These are phyloP conservation scores for Lasioglossum malachurum DNA, from an alignment of 2,888 invertebrate genomes.

Conservation along the genomic window DNA sequence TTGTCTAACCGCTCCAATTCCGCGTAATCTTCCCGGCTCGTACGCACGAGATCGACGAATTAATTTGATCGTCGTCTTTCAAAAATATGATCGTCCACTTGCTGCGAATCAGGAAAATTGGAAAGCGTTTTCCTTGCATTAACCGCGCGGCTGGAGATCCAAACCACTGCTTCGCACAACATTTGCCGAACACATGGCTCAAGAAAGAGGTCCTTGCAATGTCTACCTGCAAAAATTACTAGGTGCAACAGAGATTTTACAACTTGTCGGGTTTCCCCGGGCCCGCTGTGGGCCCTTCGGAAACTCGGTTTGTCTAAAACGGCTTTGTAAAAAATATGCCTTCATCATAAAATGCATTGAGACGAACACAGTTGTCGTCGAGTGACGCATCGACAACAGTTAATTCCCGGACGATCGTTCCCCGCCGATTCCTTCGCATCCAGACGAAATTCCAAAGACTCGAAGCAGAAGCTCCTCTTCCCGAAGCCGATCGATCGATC, in stretches of 20 bases:
- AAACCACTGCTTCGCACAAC: not conserved
- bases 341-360: too few species aligned
- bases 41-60: not conserved
- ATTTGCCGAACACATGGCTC: not conserved
- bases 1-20: constrained; percentile 13
- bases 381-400: not conserved
- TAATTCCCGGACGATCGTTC: not conserved
- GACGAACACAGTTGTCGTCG: not conserved
- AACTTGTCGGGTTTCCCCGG: too few species aligned
- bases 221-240: not conserved
- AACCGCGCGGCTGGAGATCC: not conserved
- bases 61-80: constrained; percentile 15
- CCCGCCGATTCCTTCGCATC: not conserved
- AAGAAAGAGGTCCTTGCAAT: not conserved
- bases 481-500: constrained; percentile 38
- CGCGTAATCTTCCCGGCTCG: not conserved
- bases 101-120: constrained; percentile 2
- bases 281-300: too few species aligned
- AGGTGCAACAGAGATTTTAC: too few species aligned
- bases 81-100: constrained; percentile 13
- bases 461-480: not conserved
- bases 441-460: not conserved
- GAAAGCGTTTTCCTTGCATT: not conserved
- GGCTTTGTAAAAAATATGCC: too few species aligned
- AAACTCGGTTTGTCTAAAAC: too few species aligned